phyloP scores from a whole-genome alignment of 2,797 vertebrate species.

The Oryzias sinensis region DNA sequence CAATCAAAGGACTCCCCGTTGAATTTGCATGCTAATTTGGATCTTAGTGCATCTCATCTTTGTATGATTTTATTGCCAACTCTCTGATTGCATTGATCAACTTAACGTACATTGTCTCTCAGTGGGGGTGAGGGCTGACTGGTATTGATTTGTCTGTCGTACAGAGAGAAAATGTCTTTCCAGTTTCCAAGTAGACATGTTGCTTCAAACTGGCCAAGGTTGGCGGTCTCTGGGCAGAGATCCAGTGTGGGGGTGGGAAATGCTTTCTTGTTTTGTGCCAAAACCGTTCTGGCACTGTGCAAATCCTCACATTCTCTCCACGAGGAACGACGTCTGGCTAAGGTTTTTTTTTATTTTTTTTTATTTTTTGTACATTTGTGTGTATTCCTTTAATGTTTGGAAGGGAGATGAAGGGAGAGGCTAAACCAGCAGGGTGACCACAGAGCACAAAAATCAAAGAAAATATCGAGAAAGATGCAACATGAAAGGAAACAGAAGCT shows the following conservation, averaged over 20 bases:
- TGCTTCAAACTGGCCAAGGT: constrained; percentile 45
- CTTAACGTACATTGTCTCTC: constrained; percentile 56
- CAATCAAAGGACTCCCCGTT: constrained; percentile 52
- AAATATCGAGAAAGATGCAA: no score
- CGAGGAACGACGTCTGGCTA: constrained; percentile 42
- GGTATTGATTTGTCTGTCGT: constrained; percentile 59
- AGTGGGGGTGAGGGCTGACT: constrained; percentile 16
- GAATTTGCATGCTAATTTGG: constrained; percentile 58
- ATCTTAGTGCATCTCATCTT: constrained; percentile 51
- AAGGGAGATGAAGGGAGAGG: not conserved
- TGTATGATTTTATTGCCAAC: constrained; percentile 43
- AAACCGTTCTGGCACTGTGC: constrained; percentile 49
- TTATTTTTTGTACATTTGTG: no score
- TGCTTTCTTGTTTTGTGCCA: constrained; percentile 56
- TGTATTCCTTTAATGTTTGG: constrained; percentile 25
- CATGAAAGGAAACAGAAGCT: no score
- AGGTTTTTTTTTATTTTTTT: not conserved
- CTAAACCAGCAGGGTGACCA: no score
- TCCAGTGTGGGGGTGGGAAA: constrained; percentile 46
- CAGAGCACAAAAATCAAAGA: no score
- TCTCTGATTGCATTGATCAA: constrained; percentile 62
- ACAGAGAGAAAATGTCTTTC: constrained; percentile 42
- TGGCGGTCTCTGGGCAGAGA: constrained; percentile 43
- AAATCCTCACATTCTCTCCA: constrained; percentile 45
- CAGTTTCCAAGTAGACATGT: constrained; percentile 52